Base-by-base conservation (phyloP, 2,113 vertebrate genomes). In the Percina caprodes region DNA sequence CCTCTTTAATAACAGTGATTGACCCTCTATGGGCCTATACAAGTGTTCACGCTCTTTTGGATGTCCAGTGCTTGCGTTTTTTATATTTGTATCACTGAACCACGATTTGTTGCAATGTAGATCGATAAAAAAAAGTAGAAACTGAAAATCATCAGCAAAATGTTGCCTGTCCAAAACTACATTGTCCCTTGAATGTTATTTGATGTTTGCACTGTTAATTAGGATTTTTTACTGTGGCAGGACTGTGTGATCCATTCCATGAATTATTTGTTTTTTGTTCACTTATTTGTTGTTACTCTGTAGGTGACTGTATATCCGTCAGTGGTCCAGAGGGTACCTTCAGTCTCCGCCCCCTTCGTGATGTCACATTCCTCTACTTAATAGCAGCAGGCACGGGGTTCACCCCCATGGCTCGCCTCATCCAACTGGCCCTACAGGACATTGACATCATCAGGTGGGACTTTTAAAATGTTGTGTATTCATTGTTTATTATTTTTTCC, bases 321-420 rank as follows among this genome's bases (percentile, higher is more conserved):
- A 98, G 98, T 74, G 95, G 84, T 93, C 97, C 97, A 48, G 96
- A 96, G 81, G 98, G 98, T 33, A 90, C 82, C 78, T 99, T 99
- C 88, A 95, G 93, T 85, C 90, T 91, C 66, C 94, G 92, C 0
- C 93, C 92, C 66, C 84, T 97, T 59, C 93, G 95, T 77, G 92
- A 94, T 83, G 87, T 96, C 88, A 96, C 98, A 88, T 91, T 97
- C 77, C 94, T 99, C 35, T 95, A 96, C 94, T 90, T 99, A 33
- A 63, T 99, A 89, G 97, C 98, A 76, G 98, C 97, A 33, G 98
- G 98, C 67, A 99, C 98, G 35, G 98, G 98, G 62, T 96, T 99
- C 90, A 99, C 98, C 15, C 98, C 98, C 65, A 99, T 99, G 98
- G 94, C 97, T 86, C 97, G 97, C 13, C 91, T 99, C 46, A 88